Conservation (phyloP, 2,888 invertebrate genomes). For the Seira musarum region DNA sequence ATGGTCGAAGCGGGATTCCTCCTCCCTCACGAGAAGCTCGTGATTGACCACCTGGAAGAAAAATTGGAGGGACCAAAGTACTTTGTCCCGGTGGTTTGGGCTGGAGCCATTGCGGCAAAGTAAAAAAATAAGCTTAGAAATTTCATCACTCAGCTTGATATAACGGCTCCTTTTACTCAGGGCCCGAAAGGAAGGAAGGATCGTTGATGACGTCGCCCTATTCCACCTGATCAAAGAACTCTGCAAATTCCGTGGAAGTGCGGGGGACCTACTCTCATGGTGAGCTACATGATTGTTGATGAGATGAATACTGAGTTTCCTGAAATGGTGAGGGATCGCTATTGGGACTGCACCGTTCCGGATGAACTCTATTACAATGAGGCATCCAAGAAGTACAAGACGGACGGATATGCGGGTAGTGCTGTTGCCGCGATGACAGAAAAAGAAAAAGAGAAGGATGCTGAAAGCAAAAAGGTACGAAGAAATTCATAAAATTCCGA, state of each 20-base stretch:
- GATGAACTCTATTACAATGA: constrained; percentile 89
- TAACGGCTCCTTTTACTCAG: constrained; percentile 15
- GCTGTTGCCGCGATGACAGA: constrained; percentile 69
- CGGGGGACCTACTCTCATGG: constrained; percentile 70
- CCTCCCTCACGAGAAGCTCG: constrained; percentile 71
- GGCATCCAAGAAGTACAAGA: constrained; percentile 82
- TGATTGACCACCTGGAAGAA: constrained; percentile 71
- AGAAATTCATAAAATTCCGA: too few relatives aligned
- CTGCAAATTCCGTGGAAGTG: constrained; percentile 72
- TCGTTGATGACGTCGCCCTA: constrained; percentile 72
- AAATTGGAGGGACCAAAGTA: constrained; percentile 70
- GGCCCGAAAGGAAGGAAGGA: constrained; percentile 71
- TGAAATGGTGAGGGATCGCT: constrained; percentile 62
- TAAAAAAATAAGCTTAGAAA: background rate
- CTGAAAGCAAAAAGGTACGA: background rate
- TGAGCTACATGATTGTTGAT: constrained; percentile 83
- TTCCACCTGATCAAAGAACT: constrained; percentile 73
- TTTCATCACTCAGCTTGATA: background rate
- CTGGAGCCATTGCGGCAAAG: constrained; percentile 68
- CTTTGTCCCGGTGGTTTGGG: constrained; percentile 72
- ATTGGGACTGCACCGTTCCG: constrained; percentile 91
- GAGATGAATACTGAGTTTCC: constrained; percentile 96
- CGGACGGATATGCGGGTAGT: constrained; percentile 67
- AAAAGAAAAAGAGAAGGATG: background rate
- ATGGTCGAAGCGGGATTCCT: constrained; percentile 71